Conservation (phyloP, 1,140 invertebrate genomes). For the Drosophila murphyi region DNA sequence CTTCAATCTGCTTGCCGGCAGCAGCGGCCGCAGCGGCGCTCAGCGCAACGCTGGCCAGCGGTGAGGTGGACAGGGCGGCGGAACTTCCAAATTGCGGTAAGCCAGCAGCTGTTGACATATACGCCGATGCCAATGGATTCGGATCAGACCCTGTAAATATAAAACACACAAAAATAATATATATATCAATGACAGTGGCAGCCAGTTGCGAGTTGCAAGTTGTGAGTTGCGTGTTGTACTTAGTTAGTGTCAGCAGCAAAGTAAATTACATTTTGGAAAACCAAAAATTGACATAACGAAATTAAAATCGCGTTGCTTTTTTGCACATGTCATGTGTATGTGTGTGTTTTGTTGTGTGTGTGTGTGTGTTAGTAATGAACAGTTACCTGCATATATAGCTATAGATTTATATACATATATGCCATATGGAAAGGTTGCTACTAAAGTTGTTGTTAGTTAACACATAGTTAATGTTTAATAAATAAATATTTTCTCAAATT, state of each 20-base stretch:
- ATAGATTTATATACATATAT: too few relatives aligned
- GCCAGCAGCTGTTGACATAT: constrained; percentile 81
- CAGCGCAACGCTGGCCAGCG: constrained; percentile 86
- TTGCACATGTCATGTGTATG: neutral
- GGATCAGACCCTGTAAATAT: constrained; percentile 75
- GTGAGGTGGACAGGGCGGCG: constrained; percentile 76
- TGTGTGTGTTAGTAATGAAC: neutral
- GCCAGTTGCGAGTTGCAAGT: neutral
- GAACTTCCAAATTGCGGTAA: constrained; percentile 82
- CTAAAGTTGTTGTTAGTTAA: too few relatives aligned
- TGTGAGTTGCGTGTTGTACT: constrained; percentile 1
- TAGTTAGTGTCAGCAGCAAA: constrained; percentile 21
- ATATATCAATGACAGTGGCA: constrained; percentile 22
- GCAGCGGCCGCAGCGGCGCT: constrained; percentile 88
- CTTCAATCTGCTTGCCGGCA: constrained; percentile 94
- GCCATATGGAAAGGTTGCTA: too few relatives aligned
- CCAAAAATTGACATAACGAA: constrained; percentile 28
- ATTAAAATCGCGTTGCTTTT: constrained; percentile 15
- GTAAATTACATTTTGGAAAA: constrained; percentile 42
- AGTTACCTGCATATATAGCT: too few relatives aligned
- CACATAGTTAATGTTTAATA: too few relatives aligned
- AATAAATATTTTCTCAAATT: too few relatives aligned
- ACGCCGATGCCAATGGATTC: constrained; percentile 82
- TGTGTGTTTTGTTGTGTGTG: neutral
- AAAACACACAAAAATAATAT: neutral